These are phyloP conservation scores for Aurelia sp. DNA, from an alignment of 30 jellyfish, hydroid and myxozoan genomes.

Conservation along the genomic window DNA sequence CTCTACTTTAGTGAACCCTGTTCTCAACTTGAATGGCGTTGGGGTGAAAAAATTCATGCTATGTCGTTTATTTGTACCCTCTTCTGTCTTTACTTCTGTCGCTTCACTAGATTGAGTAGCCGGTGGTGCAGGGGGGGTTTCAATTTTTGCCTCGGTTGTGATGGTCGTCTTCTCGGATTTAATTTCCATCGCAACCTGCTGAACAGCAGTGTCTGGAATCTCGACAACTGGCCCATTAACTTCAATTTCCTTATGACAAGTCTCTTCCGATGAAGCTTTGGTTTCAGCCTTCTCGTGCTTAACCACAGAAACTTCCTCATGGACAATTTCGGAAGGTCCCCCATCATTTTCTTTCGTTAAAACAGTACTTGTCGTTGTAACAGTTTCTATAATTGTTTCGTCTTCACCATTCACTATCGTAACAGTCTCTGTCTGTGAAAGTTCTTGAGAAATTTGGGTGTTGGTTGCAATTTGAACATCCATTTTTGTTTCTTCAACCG, in stretches of 20 bases:
- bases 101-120: too few relatives aligned
- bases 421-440: constrained; percentile 4
- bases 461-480: constrained; percentile 9
- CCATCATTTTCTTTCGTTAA: not conserved
- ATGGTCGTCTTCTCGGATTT: too few relatives aligned
- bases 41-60: too few relatives aligned
- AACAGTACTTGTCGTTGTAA: not conserved
- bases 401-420: not conserved
- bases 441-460: constrained; percentile 15
- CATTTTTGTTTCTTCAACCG: constrained; percentile 13
- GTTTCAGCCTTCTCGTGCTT: not conserved
- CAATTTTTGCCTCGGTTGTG: too few relatives aligned
- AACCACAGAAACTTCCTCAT: not conserved
- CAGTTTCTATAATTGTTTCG: not conserved
- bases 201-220: not conserved
- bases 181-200: not conserved
- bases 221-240: not conserved
- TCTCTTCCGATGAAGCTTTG: not conserved
- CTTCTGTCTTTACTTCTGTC: too few relatives aligned
- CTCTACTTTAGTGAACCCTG: not conserved
- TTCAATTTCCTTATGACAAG: not conserved
- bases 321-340: not conserved
- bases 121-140: too few relatives aligned
- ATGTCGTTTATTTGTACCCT: too few relatives aligned
- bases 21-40: too few relatives aligned